Evolutionary conservation across 64 coral and sea anemone species (phyloP), one percentile per base, ranked within the genome.

Genomic region (Orbicella faveolata): DNA sequence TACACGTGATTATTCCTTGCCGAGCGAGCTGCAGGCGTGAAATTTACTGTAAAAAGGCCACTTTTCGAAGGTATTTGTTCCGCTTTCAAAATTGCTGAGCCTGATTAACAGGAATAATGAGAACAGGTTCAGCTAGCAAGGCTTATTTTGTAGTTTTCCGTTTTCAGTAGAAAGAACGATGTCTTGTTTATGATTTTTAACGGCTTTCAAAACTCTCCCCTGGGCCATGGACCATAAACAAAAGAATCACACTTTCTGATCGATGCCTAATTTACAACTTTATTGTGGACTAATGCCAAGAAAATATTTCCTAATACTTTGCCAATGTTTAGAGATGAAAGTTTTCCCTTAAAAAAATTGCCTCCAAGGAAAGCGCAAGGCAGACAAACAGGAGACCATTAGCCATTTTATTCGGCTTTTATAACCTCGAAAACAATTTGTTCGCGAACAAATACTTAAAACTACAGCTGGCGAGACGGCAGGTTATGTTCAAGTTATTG

Each of bases 151-250:
- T 15, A 7, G n/a, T 72, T 16, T n/a, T 52, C 1, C 9, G 19
- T 25, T 68, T 59, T 25, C 16, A 25, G 20, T 11, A 10, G 21
- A 11, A 9, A 70, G 3, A 70, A 25, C 21, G 21, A 11, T 70
- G 37, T 72, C 20, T 52, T 85, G 82, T 85, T 85, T 79, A 23
- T 85, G 64, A 53, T 85, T 84, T 70, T 7, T 41, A 84, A 41
- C 35, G 62, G 21, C 19, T 37, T 70, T 19, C 19, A 52, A 59
- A 70, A 69, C 20, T 66, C 10, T 51, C 19, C 21, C 36, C 16
- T 7, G 41, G 18, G 36, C 62, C 34, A 9, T 44, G 13, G 63
- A 37, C 7, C 37, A 52, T 79, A 79, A 85, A 85, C 20, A 68
- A 85, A 70, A 73, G 65, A 19, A 15, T 52, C 9, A 30, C 77